Evolutionary conservation across 1,140 invertebrate species (phyloP), one percentile per base, ranked within the genome.

Genomic region (Semibalanus balanoides): DNA sequence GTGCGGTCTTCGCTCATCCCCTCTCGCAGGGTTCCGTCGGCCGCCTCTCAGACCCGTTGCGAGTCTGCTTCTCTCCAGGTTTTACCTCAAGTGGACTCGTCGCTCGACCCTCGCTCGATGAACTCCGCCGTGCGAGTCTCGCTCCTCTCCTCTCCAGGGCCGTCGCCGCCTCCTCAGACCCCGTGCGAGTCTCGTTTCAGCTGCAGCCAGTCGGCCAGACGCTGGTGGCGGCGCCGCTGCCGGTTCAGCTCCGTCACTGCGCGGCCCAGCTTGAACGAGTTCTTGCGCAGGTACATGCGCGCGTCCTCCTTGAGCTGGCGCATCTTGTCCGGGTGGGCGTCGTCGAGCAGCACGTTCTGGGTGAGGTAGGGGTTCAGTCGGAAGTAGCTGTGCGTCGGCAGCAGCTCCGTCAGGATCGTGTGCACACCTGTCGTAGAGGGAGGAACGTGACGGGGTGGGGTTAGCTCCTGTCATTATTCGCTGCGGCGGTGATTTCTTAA

Each of bases 301-400:
- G 86, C 83, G 80, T 88, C 87, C 22, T 81, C 80, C 77, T 83
- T 81, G 83, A 88, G 79, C 76, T 83, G 80, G 69, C 83, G 80
- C 43, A 86, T 79, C 76, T 86, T 86, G 27, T 85, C 88, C 5
- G 89, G 87, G 78, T 90, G 84, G 69, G 90, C 92, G 84, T 97
- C 95, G 81, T 94, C 92, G 85, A 98, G 90, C 3, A 87, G 86
- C 30, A 94, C 86, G 81, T 92, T 89, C 82, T 94, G 91, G 74
- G 90, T 90, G 51, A 97, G 84, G 80, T 94, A 94, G 0, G 95
- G 95, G 85, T 97, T 97, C 82, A 97, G 92, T 17, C 95, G 88
- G 81, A 89, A 97, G 83, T 98, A 98, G 29, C 88, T 87, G 30
- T 89, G 85, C 0, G 88, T 86, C 27, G 92, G 91, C 27, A 97